Evolutionary conservation across 2,888 invertebrate species (phyloP), one percentile per base, ranked within the genome.

Genomic region (Antitype chi): DNA sequence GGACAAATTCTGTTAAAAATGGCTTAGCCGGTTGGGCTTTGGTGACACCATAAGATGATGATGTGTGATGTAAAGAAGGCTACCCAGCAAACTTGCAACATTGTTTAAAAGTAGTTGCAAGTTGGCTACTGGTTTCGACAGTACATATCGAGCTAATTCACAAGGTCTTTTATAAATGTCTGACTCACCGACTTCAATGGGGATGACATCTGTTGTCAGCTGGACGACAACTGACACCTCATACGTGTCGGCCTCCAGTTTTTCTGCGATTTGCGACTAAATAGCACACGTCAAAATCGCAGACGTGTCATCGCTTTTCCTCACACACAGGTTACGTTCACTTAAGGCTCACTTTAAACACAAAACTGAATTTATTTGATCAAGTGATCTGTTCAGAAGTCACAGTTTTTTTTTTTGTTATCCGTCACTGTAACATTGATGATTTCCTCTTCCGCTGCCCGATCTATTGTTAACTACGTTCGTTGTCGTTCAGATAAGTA

Each of bases 141-240:
- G 43, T 62, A 63, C 47, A 25, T 47, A 4, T 15, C 13, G n/a
- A 17, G 32, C 49, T 17, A 38, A 49, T 70, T 28, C n/a, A 52
- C n/a, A 43, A 72, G 15, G 62, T 70, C 38, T 60, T 67, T 70
- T 62, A 69, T 60, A 66, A 23, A 76, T 64, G 66, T 64, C 43
- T 67, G 76, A 94, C 97, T 96, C 88, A 97, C 97, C 96, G 93
- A 87, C 91, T 92, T 96, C 96, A 90, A 93, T 92, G 85, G 94
- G 94, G 91, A 93, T 94, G 94, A 95, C 97, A 97, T 97, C 96
- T 96, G 96, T 97, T 95, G 97, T 96, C 96, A 96, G 95, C 95
- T 96, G 94, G 93, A 95, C 94, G 94, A 92, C 96, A 95, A 97
- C 97, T 95, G 97, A 96, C 95, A 95, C 95, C 78, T 96, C 96